Percentiles rank a stretch among this genome's conserved stretches.
Evolutionary conservation across 1,140 invertebrate genomes (phyloP).

Genomic region (Aphelenchoides avenae): DNA sequence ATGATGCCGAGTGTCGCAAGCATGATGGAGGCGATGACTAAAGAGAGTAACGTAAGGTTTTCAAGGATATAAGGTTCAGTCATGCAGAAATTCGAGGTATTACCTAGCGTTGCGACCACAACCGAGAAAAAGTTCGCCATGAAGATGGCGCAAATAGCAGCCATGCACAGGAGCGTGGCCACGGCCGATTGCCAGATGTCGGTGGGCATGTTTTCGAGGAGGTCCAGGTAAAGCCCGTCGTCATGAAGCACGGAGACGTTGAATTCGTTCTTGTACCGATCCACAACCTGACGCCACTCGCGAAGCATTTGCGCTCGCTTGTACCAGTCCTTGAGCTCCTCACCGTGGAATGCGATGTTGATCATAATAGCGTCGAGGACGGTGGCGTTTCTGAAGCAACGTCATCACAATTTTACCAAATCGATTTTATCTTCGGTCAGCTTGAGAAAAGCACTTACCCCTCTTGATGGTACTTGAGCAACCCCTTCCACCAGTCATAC

Average conservation of each 20-base stretch:
- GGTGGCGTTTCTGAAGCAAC: conserved; percentile 30
- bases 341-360: conserved; percentile 49
- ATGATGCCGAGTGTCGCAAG: conserved; percentile 59
- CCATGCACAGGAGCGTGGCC: conserved; percentile 57
- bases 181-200: conserved; percentile 60
- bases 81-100: no score
- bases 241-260: conserved; percentile 54
- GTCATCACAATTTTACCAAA: background rate
- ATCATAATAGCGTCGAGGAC: conserved; percentile 56
- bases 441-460: background rate
- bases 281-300: conserved; percentile 46
- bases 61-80: no score
- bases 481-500: conserved; percentile 52
- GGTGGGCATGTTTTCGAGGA: conserved; percentile 61
- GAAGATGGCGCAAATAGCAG: conserved; percentile 60
- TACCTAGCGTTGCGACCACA: conserved; percentile 57
- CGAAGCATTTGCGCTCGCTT: conserved; percentile 41
- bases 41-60: no score
- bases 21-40: conserved; percentile 60
- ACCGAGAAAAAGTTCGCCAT: conserved; percentile 60
- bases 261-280: conserved; percentile 47
- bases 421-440: background rate
- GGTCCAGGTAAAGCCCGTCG: conserved; percentile 55
- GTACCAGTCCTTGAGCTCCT: conserved; percentile 40
- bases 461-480: conserved; percentile 41